Base-by-base conservation (phyloP, 2,113 vertebrate genomes). In the Ictalurus punctatus region DNA sequence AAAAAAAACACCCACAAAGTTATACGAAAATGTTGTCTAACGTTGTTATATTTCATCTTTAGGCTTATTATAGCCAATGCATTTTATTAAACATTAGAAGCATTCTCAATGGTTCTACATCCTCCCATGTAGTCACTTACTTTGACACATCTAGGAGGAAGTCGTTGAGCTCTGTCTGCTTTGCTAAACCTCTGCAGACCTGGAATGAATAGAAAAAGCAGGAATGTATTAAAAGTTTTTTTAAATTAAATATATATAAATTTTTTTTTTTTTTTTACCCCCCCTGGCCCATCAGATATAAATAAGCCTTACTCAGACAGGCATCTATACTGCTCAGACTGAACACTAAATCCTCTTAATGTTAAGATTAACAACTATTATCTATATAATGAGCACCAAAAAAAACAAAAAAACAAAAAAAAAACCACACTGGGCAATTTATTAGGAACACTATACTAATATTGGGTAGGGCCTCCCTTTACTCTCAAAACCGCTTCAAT, bases 61-160 rank as follows among this genome's bases (percentile, higher is more conserved):
- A 48, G 19, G 37, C 2, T 48, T 48, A 48, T 52, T 52, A 16
- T 25, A 44, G 1, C 21, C 37, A 76, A 13, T 25, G 21, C 25
- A 27, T 79, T 79, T n/a, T 52, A 58, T 59, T 82, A 34, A 58
- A 85, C 34, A 84, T 63, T 25, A 88, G 16, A 84, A 71, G 21
- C 30, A 30, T 84, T 63, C 40, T 61, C 54, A 2, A 54, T 5
- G 6, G 58, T 44, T 44, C 30, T 23, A 78, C 17, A 44, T 65
- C n/a, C 37, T 65, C n/a, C 44, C 54, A 63, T 40, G 25, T 19
- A 27, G 19, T 85, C 83, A 95, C 98, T 98, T 97, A 99, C 98
- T 99, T 99, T 19, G 98, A 99, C 89, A 99, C 98, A 88, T 99
- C 98, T 90, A 99, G 97, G 67, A 99, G 97, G 94, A 99, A 99